These are phyloP conservation scores for Lasioglossum marginatum DNA, from an alignment of 2,888 invertebrate genomes.

Conservation along the genomic window DNA sequence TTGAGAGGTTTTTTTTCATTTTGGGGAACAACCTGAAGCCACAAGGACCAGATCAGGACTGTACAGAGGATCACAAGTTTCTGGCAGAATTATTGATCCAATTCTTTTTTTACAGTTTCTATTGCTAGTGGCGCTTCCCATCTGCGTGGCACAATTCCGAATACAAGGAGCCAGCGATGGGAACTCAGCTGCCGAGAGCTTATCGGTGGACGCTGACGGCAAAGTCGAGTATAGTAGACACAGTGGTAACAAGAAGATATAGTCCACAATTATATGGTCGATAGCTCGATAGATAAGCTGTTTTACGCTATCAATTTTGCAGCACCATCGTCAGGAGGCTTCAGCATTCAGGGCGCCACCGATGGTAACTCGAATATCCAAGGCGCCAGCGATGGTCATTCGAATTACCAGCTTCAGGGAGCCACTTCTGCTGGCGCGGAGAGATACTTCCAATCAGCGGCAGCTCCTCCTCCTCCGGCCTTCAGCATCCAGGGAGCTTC, in stretches of 20 bases:
- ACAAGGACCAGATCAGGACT: no score
- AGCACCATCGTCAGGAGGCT: slow-evolving; percentile 76
- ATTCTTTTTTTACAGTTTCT: slow-evolving; percentile 68
- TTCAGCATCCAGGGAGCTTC: slow-evolving; percentile 72
- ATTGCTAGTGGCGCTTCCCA: slow-evolving; percentile 75
- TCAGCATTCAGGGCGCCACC: slow-evolving; percentile 76
- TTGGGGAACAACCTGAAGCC: no score
- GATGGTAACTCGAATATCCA: slow-evolving; percentile 61
- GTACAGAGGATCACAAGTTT: no score
- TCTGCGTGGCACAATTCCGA: slow-evolving; percentile 81
- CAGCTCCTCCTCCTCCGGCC: slow-evolving; percentile 53
- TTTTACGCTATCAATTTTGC: not conserved
- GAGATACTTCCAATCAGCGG: slow-evolving; percentile 34
- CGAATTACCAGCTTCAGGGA: slow-evolving; percentile 74
- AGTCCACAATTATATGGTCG: not conserved
- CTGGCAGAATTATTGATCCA: no score
- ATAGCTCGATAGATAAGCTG: not conserved
- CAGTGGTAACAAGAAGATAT: slow-evolving; percentile 70
- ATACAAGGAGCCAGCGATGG: slow-evolving; percentile 83
- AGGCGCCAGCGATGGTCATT: slow-evolving; percentile 72
- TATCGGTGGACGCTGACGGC: slow-evolving; percentile 80
- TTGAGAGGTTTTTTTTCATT: no score
- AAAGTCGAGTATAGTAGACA: slow-evolving; percentile 81
- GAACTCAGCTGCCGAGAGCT: slow-evolving; percentile 80
- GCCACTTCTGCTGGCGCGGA: slow-evolving; percentile 75